A percentile compares a stretch with the other conserved stretches of the same genome.
phyloP scores from a whole-genome alignment of 1,140 invertebrate genomes.

The Microvelia longipes region DNA sequence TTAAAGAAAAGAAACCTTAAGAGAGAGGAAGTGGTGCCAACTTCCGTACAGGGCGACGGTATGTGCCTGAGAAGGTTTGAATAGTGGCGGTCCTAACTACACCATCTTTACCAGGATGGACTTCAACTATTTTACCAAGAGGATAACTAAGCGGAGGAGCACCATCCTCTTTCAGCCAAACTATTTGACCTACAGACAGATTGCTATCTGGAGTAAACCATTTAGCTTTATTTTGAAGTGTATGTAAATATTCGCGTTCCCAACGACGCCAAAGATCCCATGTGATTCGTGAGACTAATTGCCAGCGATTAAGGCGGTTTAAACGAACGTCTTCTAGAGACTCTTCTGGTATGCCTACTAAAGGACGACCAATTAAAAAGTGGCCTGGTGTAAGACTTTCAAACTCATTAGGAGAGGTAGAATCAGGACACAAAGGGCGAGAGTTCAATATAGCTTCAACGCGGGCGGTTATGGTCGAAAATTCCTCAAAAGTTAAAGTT shows the following conservation, averaged over 20 bases:
- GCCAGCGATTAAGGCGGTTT: background rate
- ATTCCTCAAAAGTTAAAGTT: background rate
- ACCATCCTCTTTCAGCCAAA: background rate
- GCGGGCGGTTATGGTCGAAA: background rate
- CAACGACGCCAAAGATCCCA: background rate
- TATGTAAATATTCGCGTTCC: background rate
- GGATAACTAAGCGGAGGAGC: background rate
- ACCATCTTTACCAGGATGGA: background rate
- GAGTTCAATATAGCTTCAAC: background rate
- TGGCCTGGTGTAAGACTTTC: background rate
- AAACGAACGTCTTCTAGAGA: background rate
- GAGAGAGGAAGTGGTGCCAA: background rate
- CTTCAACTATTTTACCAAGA: background rate
- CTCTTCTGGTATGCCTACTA: background rate
- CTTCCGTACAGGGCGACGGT: background rate
- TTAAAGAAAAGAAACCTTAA: background rate
- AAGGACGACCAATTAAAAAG: background rate
- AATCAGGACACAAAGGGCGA: background rate
- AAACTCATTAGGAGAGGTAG: background rate
- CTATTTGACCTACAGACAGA: background rate
- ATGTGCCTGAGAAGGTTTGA: background rate
- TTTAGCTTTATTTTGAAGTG: background rate
- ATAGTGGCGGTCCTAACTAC: background rate
- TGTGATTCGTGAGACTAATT: background rate
- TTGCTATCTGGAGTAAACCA: background rate